Base-by-base conservation (phyloP, 2,113 vertebrate species). In the Chloropsis cyanopogon region DNA sequence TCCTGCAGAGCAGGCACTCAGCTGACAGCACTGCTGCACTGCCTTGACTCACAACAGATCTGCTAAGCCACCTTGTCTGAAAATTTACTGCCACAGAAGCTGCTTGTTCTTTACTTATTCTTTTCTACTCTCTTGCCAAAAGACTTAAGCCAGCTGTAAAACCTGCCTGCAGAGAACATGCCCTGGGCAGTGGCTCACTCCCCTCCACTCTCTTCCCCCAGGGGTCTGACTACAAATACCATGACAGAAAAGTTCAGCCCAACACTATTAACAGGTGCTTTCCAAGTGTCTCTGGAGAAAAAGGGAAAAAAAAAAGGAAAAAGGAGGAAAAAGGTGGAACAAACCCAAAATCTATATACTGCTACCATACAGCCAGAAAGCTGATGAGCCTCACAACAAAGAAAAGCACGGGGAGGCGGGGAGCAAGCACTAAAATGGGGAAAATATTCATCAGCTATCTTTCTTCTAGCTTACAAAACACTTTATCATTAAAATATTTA, bases 101-200 rank as follows among this genome's bases (percentile, higher is more conserved):
- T 63, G 42, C 10, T 41, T 75, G 50, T 41, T 78, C 65, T 61
- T 92, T 78, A 78, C n/a, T 93, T 76, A 86, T 37, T 75, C 76
- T 84, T 83, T 70, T 54, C 73, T 59, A 14, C 26, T 75, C 59
- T 71, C 14, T 42, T 70, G 56, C 52, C 70, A 47, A 53, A 86
- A 81, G 50, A 24, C 44, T 76, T 46, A 53, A 61, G 39, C 22
- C 31, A 71, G 39, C 21, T 76, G 35, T 78, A 92, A 90, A 79
- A 63, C 20, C 19, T 2, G 1, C 42, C 56, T 28, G 61, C 39
- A 75, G 65, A 68, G 25, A 79, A 50, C 9, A 8, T 12, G 26
- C 26, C 57, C 26, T 20, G 41, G 47, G 33, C n/a, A 77, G 23
- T 5, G n/a, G 17, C 35, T 86, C 14, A 5, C 54, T 53, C 18